Evolutionary conservation across 2,797 vertebrate genomes (phyloP), one percentile per base, ranked within the genome.

Genomic region (Podarcis siculus): DNA sequence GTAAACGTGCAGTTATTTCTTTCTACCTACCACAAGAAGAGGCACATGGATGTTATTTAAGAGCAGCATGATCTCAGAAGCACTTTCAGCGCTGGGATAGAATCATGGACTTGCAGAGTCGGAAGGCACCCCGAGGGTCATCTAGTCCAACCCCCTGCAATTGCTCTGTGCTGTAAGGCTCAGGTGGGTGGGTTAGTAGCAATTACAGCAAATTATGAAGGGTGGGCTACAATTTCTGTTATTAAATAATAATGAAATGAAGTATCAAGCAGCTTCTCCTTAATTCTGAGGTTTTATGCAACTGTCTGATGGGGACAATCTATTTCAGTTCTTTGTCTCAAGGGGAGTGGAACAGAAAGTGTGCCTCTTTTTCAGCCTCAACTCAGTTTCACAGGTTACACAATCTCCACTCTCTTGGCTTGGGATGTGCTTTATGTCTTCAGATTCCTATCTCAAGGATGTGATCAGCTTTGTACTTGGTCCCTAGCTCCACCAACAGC

Each of bases 381-480:
- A 8, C 23, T 32, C 5, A 49, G 72, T 87, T 49, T 76, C 32
- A 77, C 55, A 58, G 72, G 66, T 30, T 83, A 23, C 73, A 83
- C 42, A 83, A 82, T 58, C 35, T 71, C 27, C 45, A 25, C 49
- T 72, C 55, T 37, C 27, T 85, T 35, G 9, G 7, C 15, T 73
- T 75, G 71, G 58, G 67, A n/a, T 49, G 42, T 85, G 39, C 55
- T 85, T 75, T 49, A 2, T 80, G 55, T 27, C 23, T 78, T 77
- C 71, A 85, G 78, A 73, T 21, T 10, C n/a, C 39, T 72, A 85
- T 80, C 78, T 89, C 37, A 85, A 66, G 67, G 45, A 6, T 75
- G 39, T 75, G 77, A 58, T 81, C 69, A 58, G 12, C 13, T 32
- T 49, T 32, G 17, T 61, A 49, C 19, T 85, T 81, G 67, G 61